Evolutionary conservation across 2,888 invertebrate species (phyloP).

Genomic region (Amiota communis): DNA sequence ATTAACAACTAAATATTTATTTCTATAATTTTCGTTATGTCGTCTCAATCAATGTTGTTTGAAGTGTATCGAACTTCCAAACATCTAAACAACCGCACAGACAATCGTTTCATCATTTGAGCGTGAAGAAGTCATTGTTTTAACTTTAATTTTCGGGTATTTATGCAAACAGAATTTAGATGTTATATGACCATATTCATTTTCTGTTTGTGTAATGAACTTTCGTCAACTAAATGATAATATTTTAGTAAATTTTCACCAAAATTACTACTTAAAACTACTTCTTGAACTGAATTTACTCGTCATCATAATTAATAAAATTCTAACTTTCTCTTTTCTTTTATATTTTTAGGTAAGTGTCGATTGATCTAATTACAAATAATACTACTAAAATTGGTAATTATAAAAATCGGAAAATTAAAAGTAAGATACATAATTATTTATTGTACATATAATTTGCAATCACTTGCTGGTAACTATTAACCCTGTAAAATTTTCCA

Average conservation of each 20-base stretch:
- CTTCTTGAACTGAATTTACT: no score
- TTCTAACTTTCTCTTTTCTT: constrained; percentile 13
- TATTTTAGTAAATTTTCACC: no score
- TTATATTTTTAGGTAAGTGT: constrained; percentile 27
- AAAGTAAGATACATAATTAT: neutral
- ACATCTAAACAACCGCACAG: neutral
- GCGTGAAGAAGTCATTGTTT: constrained; percentile 20
- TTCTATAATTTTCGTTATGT: constrained; percentile 11
- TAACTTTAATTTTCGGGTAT: neutral
- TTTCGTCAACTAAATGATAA: no score
- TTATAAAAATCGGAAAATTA: neutral
- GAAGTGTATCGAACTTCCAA: neutral
- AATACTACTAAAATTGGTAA: neutral
- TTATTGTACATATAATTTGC: neutral
- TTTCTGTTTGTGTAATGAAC: no score
- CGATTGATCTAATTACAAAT: neutral
- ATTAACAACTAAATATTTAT: neutral
- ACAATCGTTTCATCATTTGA: constrained; percentile 24
- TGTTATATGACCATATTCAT: no score
- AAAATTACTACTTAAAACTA: no score
- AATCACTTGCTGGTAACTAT: neutral
- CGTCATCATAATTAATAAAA: neutral
- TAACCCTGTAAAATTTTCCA: no score
- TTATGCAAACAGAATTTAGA: no score
- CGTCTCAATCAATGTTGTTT: neutral